phyloP scores from a whole-genome alignment of 2,888 invertebrate genomes.

The Ormyrus pomaceus region DNA sequence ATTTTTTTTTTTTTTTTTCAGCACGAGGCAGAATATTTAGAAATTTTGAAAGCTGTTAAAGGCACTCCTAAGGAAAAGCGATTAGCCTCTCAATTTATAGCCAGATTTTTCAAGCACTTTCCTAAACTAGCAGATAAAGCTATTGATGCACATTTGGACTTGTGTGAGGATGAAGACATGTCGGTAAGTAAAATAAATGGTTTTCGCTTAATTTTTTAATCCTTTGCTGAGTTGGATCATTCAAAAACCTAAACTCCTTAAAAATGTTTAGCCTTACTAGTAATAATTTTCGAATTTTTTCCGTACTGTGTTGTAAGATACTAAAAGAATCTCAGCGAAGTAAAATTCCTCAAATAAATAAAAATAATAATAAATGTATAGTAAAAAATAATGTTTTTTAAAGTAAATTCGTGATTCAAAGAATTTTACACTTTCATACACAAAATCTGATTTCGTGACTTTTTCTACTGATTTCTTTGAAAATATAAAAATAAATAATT shows the following conservation, averaged over 20 bases:
- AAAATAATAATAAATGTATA: too few species aligned
- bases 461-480: neutral
- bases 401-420: neutral
- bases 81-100: constrained; percentile 95
- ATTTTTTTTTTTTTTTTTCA: constrained; percentile 74
- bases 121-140: constrained; percentile 90
- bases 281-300: too few species aligned
- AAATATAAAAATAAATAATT: constrained; percentile 3
- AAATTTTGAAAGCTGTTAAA: constrained; percentile 92
- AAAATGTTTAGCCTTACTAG: too few species aligned
- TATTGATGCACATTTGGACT: constrained; percentile 93
- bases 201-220: neutral
- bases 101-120: constrained; percentile 95
- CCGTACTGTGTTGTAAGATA: too few species aligned
- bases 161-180: constrained; percentile 96
- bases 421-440: neutral
- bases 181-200: constrained; percentile 80
- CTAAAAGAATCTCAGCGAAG: too few species aligned
- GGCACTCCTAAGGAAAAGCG: constrained; percentile 93
- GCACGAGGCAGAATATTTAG: constrained; percentile 92
- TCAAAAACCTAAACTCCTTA: too few species aligned
- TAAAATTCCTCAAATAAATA: too few species aligned
- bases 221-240: neutral
- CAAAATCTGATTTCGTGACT: neutral
- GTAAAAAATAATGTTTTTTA: neutral